Evolutionary conservation across 2,113 vertebrate genomes (phyloP), one percentile per base, ranked within the genome.

Genomic region (Lamprologus sp.): DNA sequence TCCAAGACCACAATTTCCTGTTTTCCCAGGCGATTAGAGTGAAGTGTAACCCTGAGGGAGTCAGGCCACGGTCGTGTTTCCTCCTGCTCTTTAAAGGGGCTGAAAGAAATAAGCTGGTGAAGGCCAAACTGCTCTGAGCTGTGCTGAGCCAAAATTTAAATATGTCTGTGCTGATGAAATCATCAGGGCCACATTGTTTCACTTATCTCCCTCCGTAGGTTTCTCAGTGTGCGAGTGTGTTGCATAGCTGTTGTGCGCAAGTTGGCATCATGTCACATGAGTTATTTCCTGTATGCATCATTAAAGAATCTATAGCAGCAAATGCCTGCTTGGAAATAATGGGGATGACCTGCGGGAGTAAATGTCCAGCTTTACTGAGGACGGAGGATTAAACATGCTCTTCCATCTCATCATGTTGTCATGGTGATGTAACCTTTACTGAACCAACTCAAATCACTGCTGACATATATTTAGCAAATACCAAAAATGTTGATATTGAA

Each of bases 1-100:
- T 97, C 94, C 94, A 93, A 95, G 73, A 95, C 94, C 90, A 73
- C 95, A 93, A 94, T 94, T 97, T 97, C 96, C 97, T 97, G 96
- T 96, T 96, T 96, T 97, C 96, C 95, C 97, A 97, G 96, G 96
- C 94, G 96, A 97, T 97, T 96, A 94, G 94, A 90, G 96, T 93
- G 92, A 96, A 96, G 96, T 96, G 94, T 94, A 95, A 94, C 94
- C 94, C 92, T 89, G 94, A 86, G 89, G 95, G 96, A 97, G 98
- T 97, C 97, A 97, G 93, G 91, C 96, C 95, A 92, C 96, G 97
- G 97, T 98, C 96, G 97, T 94, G 94, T 96, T 97, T 98, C 97
- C 96, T 97, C 97, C 94, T 93, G 95, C n/a, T 35, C 82, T 90
- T 91, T 83, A 82, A 89, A 89, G 19, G 55, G 81, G 23, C 55